Percentiles rank a stretch among this genome's conserved stretches.
These are phyloP conservation scores for Chesias legatella DNA, from an alignment of 2,888 invertebrate genomes.

Conservation along the genomic window DNA sequence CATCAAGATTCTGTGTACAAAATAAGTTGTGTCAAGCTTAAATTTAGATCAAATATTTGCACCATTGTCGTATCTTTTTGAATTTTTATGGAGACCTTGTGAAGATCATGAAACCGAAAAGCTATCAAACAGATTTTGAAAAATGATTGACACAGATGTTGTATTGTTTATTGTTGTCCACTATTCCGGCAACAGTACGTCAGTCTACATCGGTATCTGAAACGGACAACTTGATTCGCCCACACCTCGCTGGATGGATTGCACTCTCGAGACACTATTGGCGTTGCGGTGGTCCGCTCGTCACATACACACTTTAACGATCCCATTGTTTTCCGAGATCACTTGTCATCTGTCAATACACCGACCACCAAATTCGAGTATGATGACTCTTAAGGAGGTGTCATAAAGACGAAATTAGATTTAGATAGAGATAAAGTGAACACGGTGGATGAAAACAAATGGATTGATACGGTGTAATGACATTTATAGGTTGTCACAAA, in stretches of 20 bases:
- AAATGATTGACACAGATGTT: too few relatives aligned
- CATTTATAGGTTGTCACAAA: slow-evolving; percentile 64
- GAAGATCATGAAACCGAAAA: too few relatives aligned
- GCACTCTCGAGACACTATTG: slow-evolving; percentile 47
- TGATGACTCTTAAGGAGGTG: slow-evolving; percentile 26
- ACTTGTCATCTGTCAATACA: slow-evolving; percentile 60
- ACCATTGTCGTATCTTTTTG: too few relatives aligned
- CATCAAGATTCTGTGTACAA: too few relatives aligned
- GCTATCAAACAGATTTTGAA: too few relatives aligned
- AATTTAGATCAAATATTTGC: too few relatives aligned
- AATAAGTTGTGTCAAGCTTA: too few relatives aligned
- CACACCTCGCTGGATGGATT: slow-evolving; percentile 17
- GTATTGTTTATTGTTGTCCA: too few relatives aligned
- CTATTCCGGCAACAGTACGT: slow-evolving; percentile 6
- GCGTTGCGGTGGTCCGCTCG: slow-evolving; percentile 67
- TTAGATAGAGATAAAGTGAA: slow-evolving; percentile 5
- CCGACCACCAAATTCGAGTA: slow-evolving; percentile 12
- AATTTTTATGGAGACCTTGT: too few relatives aligned
- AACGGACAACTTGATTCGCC: slow-evolving; percentile 17
- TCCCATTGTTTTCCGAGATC: slow-evolving; percentile 71
- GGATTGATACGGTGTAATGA: slow-evolving; percentile 57
- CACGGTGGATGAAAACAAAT: slow-evolving; percentile 47
- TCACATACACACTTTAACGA: slow-evolving; percentile 68
- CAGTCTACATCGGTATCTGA: slow-evolving; percentile 4
- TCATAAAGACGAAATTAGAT: slow-evolving; percentile 36